Base-by-base conservation (phyloP, 2,113 vertebrate species). In the Axis porcinus region DNA sequence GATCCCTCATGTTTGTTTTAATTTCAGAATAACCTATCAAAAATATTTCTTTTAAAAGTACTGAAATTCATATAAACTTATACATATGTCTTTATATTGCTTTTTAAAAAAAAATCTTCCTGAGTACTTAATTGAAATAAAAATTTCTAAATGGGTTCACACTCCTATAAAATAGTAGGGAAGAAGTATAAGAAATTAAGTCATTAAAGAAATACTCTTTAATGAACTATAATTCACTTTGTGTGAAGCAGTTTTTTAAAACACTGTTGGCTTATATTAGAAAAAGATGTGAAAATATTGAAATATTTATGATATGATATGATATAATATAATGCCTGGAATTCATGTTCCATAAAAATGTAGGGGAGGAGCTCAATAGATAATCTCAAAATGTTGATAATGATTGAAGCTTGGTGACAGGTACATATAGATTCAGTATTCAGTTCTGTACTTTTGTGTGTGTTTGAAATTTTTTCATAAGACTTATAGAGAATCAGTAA, bases 241-340 rank as follows among this genome's bases (percentile, higher is more conserved):
- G 11, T 85, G 45, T 79, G 50, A 91, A 88, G 27, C 30, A 70
- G 16, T 95, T 89, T 95, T 62, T 50, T 30, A 81, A 70, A 79
- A 79, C 91, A 23, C 30, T 62, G 8, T 91, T 89, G 16, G 16
- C 50, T 84, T 67, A 67, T 64, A 57, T n/a, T 91, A 90, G 36
- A 57, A 88, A 83, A 95, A 58, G 4, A n/a, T 57, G 55, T 81
- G 21, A 55, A 92, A 96, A 70, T 90, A 86, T 15, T 93, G 12
- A 97, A 96, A 64, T 94, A 50, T 52, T 36, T 96, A 23, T 93
- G 55, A 97, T 83, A 16, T 58, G 47, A 83, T 83, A 78, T 97
- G 28, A 1, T 91, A 43, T 40, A 11, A n/a, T n/a, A n/a, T 64
- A 11, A 43, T 64, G 6, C 30, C 19, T 95, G 27, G n/a, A 94